Evolutionary conservation across 2,888 invertebrate species (phyloP), one percentile per base, ranked within the genome.

Genomic region (Ditula angustiorana): DNA sequence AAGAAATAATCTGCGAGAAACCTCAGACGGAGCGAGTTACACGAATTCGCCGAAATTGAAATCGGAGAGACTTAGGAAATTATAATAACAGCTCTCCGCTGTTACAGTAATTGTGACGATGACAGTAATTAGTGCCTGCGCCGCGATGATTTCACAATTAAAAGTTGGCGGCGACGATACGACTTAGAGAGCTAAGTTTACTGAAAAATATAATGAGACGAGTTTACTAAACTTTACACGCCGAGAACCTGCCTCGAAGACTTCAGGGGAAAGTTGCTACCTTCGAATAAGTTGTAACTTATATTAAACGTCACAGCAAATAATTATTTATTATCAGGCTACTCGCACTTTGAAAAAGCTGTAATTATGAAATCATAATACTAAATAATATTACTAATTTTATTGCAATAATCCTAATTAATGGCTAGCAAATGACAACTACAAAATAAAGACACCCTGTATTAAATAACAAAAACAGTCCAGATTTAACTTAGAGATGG

Each of bases 1-100:
- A 57, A 57, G 62, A 57, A 57, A 62, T 62, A 62, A 62, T 62
- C 49, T 41, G 24, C 37, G 49, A 41, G 62, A 62, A 57, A 57
- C 62, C 62, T 56, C 37, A 30, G 21, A 21, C 30, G 8, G 26
- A 47, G 28, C 2, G 16, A 28, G 49, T 13, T 16, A 49, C 10
- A 28, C 16, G 49, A 16, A 49, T 23, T 26, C 49, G 16, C 46
- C 28, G 55, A 62, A 62, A 56, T 37, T 41, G 61, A 62, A 62
- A 56, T 47, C 47, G 28, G 49, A 62, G 55, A 56, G 21, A 44
- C 61, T 61, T 56, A 37, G 61, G 16, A 53, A 35, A 49, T 47
- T 62, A 23, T 28, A 26, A 28, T 28, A 49, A 28, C 16, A 37
- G 26, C 13, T 24, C 33, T 30, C 53, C 8, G 44, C n/a, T 21